Conservation (phyloP, 2,797 vertebrate genomes). For the Myiothlypis coronata region DNA sequence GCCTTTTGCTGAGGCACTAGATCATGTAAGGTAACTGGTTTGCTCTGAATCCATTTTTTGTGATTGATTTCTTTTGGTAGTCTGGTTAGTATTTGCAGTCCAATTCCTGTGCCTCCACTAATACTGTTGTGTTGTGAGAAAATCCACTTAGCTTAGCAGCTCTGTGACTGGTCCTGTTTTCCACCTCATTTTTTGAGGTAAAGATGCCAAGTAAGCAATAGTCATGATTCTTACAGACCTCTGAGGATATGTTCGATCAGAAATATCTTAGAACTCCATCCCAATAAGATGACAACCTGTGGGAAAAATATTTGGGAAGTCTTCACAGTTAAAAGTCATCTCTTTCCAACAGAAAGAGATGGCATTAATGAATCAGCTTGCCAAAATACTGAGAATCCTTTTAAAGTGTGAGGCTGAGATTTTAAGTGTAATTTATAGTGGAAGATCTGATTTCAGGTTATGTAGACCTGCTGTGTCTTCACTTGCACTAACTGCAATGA, state of each 20-base stretch:
- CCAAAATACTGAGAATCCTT: not conserved
- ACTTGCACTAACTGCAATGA: not conserved
- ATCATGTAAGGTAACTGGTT: not conserved
- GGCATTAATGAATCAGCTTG: not conserved
- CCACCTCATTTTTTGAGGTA: not conserved
- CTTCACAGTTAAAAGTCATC: not conserved
- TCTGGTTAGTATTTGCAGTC: not conserved
- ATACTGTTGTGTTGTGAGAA: not conserved
- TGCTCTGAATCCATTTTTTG: conserved; percentile 7
- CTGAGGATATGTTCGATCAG: not conserved
- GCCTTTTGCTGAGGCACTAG: conserved; percentile 1
- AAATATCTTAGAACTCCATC: not conserved
- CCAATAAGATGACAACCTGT: not conserved
- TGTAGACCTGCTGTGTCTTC: fast-evolving
- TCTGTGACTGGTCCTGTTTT: not conserved
- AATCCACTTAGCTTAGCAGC: not conserved
- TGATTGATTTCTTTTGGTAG: conserved; percentile 14
- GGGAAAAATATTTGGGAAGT: not conserved
- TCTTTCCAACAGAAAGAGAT: not conserved
- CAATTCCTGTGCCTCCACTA: not conserved
- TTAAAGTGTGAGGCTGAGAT: not conserved
- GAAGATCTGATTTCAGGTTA: not conserved
- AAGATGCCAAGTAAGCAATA: not conserved
- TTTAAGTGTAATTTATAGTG: not conserved
- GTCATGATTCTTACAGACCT: not conserved